phyloP scores from a whole-genome alignment of 2,888 invertebrate genomes.

The Drepanosiphum platanoidis region DNA sequence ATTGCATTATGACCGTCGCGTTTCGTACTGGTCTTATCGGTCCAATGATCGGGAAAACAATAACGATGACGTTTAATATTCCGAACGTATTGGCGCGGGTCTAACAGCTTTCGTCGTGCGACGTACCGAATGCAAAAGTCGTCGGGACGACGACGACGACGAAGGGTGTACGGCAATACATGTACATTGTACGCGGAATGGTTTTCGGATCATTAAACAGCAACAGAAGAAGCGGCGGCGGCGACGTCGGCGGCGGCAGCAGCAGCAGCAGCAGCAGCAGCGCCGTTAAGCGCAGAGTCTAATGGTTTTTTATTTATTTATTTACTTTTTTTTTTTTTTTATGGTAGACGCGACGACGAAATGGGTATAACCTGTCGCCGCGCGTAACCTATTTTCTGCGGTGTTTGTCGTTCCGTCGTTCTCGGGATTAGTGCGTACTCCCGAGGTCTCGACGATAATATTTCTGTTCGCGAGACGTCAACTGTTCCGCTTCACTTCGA shows the following conservation, averaged over 20 bases:
- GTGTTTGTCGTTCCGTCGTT: neutral
- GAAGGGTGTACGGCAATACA: neutral
- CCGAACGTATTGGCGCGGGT: constrained; percentile 31
- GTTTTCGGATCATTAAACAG: constrained; percentile 55
- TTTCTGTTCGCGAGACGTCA: too few relatives aligned
- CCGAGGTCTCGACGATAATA: too few relatives aligned
- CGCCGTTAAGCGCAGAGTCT: neutral
- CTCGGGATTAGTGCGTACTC: too few relatives aligned
- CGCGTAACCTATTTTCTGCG: constrained; percentile 1
- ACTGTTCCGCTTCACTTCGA: too few relatives aligned
- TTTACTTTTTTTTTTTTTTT: too few relatives aligned
- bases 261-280: too few relatives aligned
- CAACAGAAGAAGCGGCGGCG: too few relatives aligned
- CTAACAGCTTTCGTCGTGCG: constrained; percentile 27
- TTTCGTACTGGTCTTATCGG: neutral
- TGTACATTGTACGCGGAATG: neutral
- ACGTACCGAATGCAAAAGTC: neutral
- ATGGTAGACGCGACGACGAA: constrained; percentile 24
- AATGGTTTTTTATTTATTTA: too few relatives aligned
- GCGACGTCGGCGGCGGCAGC: too few relatives aligned
- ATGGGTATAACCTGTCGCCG: constrained; percentile 28
- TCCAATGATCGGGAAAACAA: constrained; percentile 18
- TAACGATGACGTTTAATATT: constrained; percentile 26
- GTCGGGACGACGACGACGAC: too few relatives aligned
- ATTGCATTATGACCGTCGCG: too few relatives aligned